Conservation (phyloP, 2,888 invertebrate genomes). For the Thysanoteuthis rhombus region DNA sequence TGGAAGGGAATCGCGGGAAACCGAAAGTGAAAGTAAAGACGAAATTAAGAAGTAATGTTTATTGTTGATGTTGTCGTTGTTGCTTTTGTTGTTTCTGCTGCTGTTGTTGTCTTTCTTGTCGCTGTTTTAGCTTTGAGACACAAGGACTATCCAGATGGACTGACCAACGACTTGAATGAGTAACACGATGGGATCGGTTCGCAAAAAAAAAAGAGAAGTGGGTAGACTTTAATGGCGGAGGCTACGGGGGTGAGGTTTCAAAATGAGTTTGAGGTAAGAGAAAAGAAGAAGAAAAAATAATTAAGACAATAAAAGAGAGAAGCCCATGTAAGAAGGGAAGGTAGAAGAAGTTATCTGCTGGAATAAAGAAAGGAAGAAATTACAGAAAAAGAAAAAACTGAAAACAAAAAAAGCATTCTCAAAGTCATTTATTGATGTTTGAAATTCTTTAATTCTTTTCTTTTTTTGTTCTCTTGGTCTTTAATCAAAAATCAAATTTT, state of each 20-base stretch:
- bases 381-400: background rate
- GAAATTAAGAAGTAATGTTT: background rate
- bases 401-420: background rate
- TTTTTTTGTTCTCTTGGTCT: background rate
- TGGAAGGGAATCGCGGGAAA: background rate
- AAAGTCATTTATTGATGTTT: background rate
- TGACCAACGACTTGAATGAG: background rate
- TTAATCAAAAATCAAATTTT: background rate
- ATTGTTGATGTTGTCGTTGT: conserved; percentile 12
- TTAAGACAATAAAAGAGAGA: background rate
- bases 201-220: background rate
- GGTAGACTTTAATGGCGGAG: background rate
- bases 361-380: background rate
- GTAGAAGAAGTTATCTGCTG: background rate
- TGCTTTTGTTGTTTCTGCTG: background rate
- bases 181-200: background rate
- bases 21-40: background rate
- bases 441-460: background rate
- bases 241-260: too few relatives aligned
- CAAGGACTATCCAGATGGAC: conserved; percentile 12
- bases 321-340: background rate
- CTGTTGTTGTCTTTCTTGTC: conserved; percentile 12
- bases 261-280: background rate
- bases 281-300: background rate
- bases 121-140: conserved; percentile 12